Base-by-base conservation (phyloP, 1,140 invertebrate species). In the Lucilia cuprina region DNA sequence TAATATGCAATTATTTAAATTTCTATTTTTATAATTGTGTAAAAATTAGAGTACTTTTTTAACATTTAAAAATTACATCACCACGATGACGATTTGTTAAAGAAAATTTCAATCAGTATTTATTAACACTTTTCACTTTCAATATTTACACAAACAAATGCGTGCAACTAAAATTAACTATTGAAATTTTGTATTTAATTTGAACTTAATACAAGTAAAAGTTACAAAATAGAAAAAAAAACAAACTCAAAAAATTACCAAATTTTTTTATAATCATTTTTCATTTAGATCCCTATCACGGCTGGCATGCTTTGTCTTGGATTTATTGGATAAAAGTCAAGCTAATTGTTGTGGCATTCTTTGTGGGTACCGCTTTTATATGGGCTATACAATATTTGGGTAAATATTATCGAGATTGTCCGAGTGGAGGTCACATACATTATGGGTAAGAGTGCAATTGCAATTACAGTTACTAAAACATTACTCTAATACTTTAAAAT, bases 321-420 rank as follows among this genome's bases (percentile, higher is more conserved):
- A 88, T 89, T 74, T 91, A 91, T 80, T 91, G 88, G 89, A 85
- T 91, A 50, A 91, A 91, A 87, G 89, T 91, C 47, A 91, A 91
- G 86, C 86, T 89, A 60, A 84, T 91, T 1, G 88, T 91, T 19
- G 88, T 91, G 0, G 88, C 89, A 78, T 91, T 91, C 84, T 90
- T 91, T 77, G 86, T 89, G 70, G 89, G 88, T 47, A 89, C 88
- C 35, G 88, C 88, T 25, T 87, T 91, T 41, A 90, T 87, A 49
- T 83, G 88, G 84, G 89, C 87, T 8, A 55, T 89, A 13, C 87
- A 88, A 19, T 89, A 89, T 50, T 85, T 89, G 14, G 86, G 83
- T 85, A 87, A 88, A n/a, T 86, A 86, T 12, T 60, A 47, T 75
- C 80, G 83, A 35, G 88, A 88, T 86, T 13, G 50, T 88, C 75